A percentile compares a stretch with the other conserved stretches of the same genome.
Conservation (phyloP, 1,140 invertebrate species). For the Chrysopa pallens region DNA sequence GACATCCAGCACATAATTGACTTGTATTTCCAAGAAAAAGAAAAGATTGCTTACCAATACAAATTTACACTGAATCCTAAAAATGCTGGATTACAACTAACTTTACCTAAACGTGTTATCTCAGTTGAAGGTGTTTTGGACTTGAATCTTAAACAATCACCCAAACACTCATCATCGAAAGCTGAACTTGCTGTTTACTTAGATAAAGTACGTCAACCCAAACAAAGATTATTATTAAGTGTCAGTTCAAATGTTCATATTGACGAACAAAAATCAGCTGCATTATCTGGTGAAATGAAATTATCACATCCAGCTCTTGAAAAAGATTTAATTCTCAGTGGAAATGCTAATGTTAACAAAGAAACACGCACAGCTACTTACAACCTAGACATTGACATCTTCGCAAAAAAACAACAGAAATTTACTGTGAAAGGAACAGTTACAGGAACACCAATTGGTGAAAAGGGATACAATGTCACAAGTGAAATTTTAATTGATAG, state of each 20-base stretch:
- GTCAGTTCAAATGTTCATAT: constrained; percentile 26
- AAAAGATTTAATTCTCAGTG: constrained; percentile 34
- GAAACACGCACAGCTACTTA: constrained; percentile 22
- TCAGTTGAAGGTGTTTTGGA: constrained; percentile 28
- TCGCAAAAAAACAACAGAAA: constrained; percentile 39
- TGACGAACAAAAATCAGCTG: constrained; percentile 25
- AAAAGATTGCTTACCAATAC: constrained; percentile 48
- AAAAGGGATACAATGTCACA: constrained; percentile 20
- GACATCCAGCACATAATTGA: constrained; percentile 42
- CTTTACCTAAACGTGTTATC: constrained; percentile 42
- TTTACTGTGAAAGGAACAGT: constrained; percentile 25
- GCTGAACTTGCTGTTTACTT: constrained; percentile 36
- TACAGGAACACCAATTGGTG: constrained; percentile 10
- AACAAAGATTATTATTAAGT: constrained; percentile 35
- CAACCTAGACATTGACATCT: constrained; percentile 37
- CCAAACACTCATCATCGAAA: constrained; percentile 23
- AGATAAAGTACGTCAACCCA: constrained; percentile 47
- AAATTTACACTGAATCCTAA: constrained; percentile 40
- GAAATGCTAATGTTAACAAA: constrained; percentile 23
- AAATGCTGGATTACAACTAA: constrained; percentile 32
- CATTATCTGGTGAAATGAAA: constrained; percentile 32
- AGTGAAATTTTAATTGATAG: constrained; percentile 9
- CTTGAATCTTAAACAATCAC: constrained; percentile 19
- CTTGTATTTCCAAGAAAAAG: constrained; percentile 43
- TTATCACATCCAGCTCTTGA: constrained; percentile 42